A percentile compares a stretch with the other conserved stretches of the same genome.
These are phyloP conservation scores for Peromyscus leucopus DNA, from an alignment of 2,113 vertebrate genomes.

Conservation along the genomic window DNA sequence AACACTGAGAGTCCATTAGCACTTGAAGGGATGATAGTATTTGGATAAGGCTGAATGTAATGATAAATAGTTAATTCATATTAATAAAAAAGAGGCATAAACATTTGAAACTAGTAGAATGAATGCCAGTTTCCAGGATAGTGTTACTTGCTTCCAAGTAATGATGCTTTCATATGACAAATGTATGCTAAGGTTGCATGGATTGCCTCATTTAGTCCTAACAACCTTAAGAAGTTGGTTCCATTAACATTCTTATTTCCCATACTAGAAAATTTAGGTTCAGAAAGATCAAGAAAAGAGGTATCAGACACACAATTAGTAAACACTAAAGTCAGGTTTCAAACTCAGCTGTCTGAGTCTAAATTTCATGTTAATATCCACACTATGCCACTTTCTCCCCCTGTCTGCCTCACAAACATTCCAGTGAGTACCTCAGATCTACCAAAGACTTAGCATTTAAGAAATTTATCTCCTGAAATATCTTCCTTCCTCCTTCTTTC, in stretches of 20 bases:
- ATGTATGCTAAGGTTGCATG: background rate
- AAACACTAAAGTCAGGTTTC: constrained; percentile 24
- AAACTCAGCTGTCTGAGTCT: background rate
- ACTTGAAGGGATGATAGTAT: background rate
- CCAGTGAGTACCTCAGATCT: background rate
- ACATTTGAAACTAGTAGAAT: constrained; percentile 15
- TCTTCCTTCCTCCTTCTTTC: background rate
- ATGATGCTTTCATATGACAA: constrained; percentile 7
- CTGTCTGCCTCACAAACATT: background rate
- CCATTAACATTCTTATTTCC: background rate
- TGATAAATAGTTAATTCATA: background rate
- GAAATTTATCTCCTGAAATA: background rate
- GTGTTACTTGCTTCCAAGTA: constrained; percentile 4
- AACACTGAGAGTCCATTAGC: background rate
- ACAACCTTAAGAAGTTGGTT: background rate
- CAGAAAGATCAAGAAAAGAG: constrained; percentile 36
- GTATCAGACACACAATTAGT: background rate
- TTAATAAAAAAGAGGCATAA: background rate
- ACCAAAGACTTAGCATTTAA: constrained; percentile 22
- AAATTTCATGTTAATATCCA: background rate
- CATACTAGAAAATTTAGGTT: constrained; percentile 31
- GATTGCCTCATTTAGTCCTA: background rate
- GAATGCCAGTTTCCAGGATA: background rate
- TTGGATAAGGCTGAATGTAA: background rate
- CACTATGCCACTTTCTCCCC: background rate